A percentile compares a stretch with the other conserved stretches of the same genome.
phyloP scores from a whole-genome alignment of 1,140 invertebrate genomes.

The Helicoverpa armigera region DNA sequence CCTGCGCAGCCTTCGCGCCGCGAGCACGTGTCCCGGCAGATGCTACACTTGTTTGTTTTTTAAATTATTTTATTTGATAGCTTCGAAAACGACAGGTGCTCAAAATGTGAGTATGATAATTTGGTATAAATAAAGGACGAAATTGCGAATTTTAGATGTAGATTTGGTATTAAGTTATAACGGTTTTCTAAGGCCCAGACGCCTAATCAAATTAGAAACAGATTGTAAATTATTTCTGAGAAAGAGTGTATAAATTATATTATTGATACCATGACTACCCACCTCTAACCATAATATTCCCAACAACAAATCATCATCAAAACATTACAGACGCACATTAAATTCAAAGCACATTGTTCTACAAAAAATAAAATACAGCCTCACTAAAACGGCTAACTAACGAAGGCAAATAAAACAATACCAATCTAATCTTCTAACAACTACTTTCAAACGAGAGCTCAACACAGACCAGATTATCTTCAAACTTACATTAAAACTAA shows the following conservation, averaged over 20 bases:
- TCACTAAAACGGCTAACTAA: background rate
- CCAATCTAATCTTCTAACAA: conserved; percentile 26
- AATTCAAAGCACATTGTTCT: too few species aligned
- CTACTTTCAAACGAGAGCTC: conserved; percentile 21
- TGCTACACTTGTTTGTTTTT: conserved; percentile 49
- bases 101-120: conserved; percentile 25
- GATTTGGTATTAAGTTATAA: background rate
- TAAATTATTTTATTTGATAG: conserved; percentile 56
- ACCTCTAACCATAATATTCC: background rate
- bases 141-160: background rate
- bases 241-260: too few species aligned
- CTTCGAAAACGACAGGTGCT: conserved; percentile 34
- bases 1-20: conserved; percentile 64
- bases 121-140: background rate
- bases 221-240: too few species aligned
- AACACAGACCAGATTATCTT: background rate
- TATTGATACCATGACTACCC: background rate
- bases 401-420: conserved; percentile 10
- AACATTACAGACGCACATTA: too few species aligned
- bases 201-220: too few species aligned
- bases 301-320: background rate
- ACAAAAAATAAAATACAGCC: too few species aligned
- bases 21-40: conserved; percentile 63
- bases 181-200: too few species aligned
- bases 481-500: background rate